Percentiles rank a stretch among this genome's conserved stretches.
phyloP scores from a whole-genome alignment of 2,797 vertebrate genomes.

The Acipenser transmontanus region DNA sequence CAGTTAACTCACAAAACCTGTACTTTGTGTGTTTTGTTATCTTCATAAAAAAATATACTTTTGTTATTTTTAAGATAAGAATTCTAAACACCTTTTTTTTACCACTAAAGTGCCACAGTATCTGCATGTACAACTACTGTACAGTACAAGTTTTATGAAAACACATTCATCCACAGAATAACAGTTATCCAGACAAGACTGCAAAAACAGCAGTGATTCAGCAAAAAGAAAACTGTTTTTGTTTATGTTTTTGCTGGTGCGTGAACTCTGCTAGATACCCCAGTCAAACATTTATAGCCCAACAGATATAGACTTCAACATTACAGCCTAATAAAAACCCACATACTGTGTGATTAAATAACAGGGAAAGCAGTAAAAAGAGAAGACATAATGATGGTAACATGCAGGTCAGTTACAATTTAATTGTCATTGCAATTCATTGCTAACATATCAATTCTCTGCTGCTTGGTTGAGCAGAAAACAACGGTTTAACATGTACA shows the following conservation, averaged over 20 bases:
- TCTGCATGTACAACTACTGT: no score
- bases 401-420: conserved; percentile 95
- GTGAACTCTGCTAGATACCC: conserved; percentile 67
- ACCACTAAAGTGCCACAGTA: no score
- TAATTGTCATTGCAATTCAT: conserved; percentile 94
- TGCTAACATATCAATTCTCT: conserved; percentile 84
- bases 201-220: conserved; percentile 57
- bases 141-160: no score
- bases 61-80: no score
- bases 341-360: conserved; percentile 86
- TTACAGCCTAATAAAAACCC: conserved; percentile 80
- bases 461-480: conserved; percentile 88
- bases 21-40: no score
- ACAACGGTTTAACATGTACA: conserved; percentile 68
- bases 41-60: no score
- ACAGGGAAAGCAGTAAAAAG: conserved; percentile 83
- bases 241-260: conserved; percentile 59
- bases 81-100: no score
- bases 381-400: conserved; percentile 82
- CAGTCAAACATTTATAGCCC: conserved; percentile 76
- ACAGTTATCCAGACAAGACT: no score
- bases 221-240: conserved; percentile 47
- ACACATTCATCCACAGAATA: no score
- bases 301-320: conserved; percentile 82
- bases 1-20: no score